Evolutionary conservation across 2,113 vertebrate genomes (phyloP), one percentile per base, ranked within the genome.

Genomic region (Vicugna pacos): DNA sequence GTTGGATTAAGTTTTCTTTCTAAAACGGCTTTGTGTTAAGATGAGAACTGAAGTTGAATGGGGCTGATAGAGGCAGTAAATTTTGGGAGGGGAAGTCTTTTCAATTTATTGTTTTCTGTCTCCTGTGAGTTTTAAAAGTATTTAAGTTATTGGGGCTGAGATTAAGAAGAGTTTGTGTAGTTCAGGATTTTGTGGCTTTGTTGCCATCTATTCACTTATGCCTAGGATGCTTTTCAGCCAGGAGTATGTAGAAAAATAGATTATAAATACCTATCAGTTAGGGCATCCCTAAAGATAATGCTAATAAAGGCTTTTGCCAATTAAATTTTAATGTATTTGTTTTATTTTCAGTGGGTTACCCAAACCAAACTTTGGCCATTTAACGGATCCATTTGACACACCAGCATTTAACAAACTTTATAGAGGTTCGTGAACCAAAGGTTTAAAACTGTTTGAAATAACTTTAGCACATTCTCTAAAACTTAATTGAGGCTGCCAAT

Each of bases 351-450:
- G 99, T 97, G 98, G 98, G 79, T 98, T 99, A 95, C 98, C 99
- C 84, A 98, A 94, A 91, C 99, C 99, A 38, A 99, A 99, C 98
- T 99, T 99, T 97, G 99, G 99, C 90, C 98, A 99, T 83, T 98
- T 99, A 95, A 99, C 99, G 97, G 98, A 99, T 96, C 99, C 99
- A 52, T 99, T 99, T 48, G 99, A 99, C 95, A 99, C 99, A 2
- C 99, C 99, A 35, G 98, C 98, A 82, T 99, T 99, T 98, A 99
- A 99, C 98, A 99, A 99, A 96, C 99, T 99, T 96, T 99, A 99
- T 98, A 98, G 99, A 99, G 99, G 99, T 99, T 97, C 91, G 98
- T 97, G 81, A 94, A 97, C 54, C 10, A 95, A 97, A 97, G 92
- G n/a, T 91, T 97, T 98, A 97, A 98, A 97, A 97, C 64, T 97